Evolutionary conservation across 1,140 invertebrate species (phyloP), one percentile per base, ranked within the genome.

Genomic region (Macrobrachium rosenbergii): DNA sequence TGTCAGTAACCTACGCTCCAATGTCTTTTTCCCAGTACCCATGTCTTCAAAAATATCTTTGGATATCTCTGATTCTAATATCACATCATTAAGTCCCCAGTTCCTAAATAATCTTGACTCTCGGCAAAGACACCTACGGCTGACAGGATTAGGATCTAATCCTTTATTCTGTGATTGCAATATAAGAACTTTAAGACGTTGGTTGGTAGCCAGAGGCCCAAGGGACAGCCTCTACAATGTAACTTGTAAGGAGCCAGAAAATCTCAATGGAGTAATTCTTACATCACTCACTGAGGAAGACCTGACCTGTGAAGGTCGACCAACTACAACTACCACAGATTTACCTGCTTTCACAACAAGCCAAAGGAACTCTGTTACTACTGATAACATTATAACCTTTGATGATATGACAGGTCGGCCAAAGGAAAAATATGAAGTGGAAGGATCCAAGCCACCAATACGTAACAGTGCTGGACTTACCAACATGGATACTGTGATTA

Each of bases 401-500:
- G 85, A 87, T 58, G 85, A 87, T 69, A 82, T 87, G 78, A 87
- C 85, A 28, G 58, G 79, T n/a, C 78, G 78, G n/a, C 67, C 85
- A n/a, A 87, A 45, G 6, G 64, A 75, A 60, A 14, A 80, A 14
- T 75, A 87, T 8, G 76, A 87, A 52, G 45, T 81, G 19, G 72
- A 87, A 11, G 69, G 60, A 64, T 91, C 82, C 37, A 75, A 63
- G 8, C 86, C 88, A 21, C 82, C 89, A 72, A 79, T 83, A 69
- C 89, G 64, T 28, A 64, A 60, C 17, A 81, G 52, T 17, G n/a
- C 60, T 63, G 86, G 84, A 21, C 77, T 96, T 0, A 95, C 94
- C 72, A 97, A 97, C 88, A 97, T 98, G 90, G 97, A 98, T 90
- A 97, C 96, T 3, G 91, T 98, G 0, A 98, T 98, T 76, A 97